These are phyloP conservation scores for Euura lappo DNA, from an alignment of 1,140 invertebrate species.

Conservation along the genomic window DNA sequence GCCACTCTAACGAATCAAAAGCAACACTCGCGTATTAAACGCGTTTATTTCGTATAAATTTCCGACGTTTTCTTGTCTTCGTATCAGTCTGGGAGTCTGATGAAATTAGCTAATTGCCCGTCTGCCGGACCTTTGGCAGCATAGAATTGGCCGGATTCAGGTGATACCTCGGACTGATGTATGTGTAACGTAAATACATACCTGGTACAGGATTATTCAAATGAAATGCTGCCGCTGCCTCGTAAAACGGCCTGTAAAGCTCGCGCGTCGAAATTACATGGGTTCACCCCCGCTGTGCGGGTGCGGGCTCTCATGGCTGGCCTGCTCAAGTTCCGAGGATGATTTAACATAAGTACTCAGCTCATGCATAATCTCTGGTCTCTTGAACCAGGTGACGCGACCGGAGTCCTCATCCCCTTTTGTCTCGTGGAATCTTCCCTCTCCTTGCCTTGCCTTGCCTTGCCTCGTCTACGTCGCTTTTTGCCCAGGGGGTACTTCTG, in stretches of 20 bases:
- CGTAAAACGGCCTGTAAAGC: conserved; percentile 25
- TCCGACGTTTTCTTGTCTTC: no score
- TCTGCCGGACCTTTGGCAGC: neutral
- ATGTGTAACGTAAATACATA: neutral
- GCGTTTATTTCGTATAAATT: no score
- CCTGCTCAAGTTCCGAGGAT: neutral
- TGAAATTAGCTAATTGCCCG: neutral
- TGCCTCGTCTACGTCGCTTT: no score
- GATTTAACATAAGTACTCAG: conserved; percentile 29
- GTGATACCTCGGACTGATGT: neutral
- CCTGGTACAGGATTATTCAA: conserved; percentile 24
- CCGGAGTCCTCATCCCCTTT: neutral
- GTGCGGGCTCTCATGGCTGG: neutral
- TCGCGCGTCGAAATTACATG: conserved; percentile 24
- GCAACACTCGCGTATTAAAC: no score
- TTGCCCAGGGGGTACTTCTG: conserved; percentile 14
- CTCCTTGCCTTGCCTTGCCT: neutral
- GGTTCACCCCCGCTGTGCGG: conserved; percentile 13
- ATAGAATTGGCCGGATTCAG: neutral
- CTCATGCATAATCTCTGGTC: conserved; percentile 40
- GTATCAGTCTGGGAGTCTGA: neutral
- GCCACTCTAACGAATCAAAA: no score
- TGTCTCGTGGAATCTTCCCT: conserved; percentile 20
- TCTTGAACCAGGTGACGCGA: conserved; percentile 27
- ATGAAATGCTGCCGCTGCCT: conserved; percentile 23